A percentile compares a stretch with the other conserved stretches of the same genome.
Conservation (phyloP, 2,797 vertebrate species). For the Coregonus sp. region DNA sequence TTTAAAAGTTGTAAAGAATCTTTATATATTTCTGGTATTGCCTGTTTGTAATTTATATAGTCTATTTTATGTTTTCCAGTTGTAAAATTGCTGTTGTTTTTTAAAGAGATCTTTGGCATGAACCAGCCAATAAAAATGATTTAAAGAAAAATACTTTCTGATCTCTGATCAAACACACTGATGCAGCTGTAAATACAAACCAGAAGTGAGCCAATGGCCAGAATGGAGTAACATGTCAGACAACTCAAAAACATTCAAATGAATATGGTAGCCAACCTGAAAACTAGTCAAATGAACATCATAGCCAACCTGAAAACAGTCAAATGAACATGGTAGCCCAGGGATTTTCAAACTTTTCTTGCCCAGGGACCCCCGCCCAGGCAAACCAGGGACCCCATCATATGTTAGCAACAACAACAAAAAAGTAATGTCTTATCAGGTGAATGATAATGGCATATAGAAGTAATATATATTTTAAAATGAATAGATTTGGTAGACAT, state of each 20-base stretch:
- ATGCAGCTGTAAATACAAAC: background rate
- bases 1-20: constrained; percentile 74
- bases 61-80: constrained; percentile 43
- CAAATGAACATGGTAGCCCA: background rate
- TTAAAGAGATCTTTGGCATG: constrained; percentile 55
- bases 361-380: no score
- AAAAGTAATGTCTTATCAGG: no score
- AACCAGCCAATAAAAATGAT: constrained; percentile 73
- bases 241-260: background rate
- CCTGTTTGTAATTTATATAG: constrained; percentile 79
- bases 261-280: background rate
- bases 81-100: constrained; percentile 51
- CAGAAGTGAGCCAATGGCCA: background rate
- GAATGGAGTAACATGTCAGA: background rate
- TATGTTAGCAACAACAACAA: no score
- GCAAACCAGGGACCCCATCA: no score
- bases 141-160: constrained; percentile 38
- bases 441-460: no score
- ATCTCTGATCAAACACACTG: background rate
- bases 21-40: constrained; percentile 63
- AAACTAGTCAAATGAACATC: background rate
- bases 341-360: no score
- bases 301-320: background rate
- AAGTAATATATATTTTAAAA: no score
- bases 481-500: no score